phyloP scores from a whole-genome alignment of 2,113 vertebrate species.

The Chaetodon auriga region DNA sequence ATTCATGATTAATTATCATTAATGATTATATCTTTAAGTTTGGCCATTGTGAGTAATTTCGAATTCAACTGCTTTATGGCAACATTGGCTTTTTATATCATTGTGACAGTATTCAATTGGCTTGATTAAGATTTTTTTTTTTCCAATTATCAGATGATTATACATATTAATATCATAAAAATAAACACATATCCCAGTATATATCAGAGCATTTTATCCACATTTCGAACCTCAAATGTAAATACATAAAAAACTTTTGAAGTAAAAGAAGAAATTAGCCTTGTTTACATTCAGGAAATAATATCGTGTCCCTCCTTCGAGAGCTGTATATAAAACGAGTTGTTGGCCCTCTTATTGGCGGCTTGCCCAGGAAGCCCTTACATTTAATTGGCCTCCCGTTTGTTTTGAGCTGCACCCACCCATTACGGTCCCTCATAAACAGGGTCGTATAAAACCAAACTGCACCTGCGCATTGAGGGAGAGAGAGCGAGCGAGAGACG shows the following conservation, averaged over 20 bases:
- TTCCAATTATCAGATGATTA: too few species aligned
- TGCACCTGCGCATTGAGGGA: conserved; percentile 35
- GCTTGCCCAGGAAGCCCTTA: conserved; percentile 59
- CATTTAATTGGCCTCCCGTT: conserved; percentile 61
- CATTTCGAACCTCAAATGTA: not conserved
- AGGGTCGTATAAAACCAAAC: conserved; percentile 41
- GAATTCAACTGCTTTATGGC: not conserved
- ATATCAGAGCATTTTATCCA: not conserved
- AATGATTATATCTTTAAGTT: not conserved
- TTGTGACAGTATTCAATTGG: not conserved
- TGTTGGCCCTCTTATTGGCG: conserved; percentile 47
- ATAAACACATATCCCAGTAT: not conserved
- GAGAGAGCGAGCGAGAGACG: not conserved
- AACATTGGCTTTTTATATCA: not conserved
- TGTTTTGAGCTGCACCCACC: conserved; percentile 63
- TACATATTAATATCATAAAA: not conserved
- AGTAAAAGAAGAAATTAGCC: not conserved
- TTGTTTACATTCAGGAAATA: conserved; percentile 31
- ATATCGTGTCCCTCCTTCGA: conserved; percentile 22
- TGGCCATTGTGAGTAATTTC: not conserved
- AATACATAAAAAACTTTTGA: conserved; percentile 3
- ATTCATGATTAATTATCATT: too few species aligned
- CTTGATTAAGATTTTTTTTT: not conserved
- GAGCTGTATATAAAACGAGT: conserved; percentile 38
- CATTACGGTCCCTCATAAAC: conserved; percentile 60